phyloP scores from a whole-genome alignment of 2,113 vertebrate genomes.

The Misgurnus anguillicaudatus region DNA sequence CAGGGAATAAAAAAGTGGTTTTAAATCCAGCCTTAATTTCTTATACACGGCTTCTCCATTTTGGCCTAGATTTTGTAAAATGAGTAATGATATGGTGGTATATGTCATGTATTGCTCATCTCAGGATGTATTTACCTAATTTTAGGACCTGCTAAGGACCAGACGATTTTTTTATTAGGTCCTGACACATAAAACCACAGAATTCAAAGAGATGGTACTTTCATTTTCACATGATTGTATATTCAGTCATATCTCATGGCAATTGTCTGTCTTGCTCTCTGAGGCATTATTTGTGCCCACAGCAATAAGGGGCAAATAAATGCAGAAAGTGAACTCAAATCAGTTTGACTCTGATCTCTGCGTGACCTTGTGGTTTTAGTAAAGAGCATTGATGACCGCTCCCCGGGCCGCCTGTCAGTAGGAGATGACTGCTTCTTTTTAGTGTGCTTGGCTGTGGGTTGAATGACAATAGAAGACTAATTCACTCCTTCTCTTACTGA shows the following conservation, averaged over 20 bases:
- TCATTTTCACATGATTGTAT: too few species aligned
- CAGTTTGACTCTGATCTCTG: slow-evolving; percentile 17
- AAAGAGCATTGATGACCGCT: slow-evolving; percentile 7
- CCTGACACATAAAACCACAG: too few species aligned
- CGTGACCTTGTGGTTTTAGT: slow-evolving; percentile 30
- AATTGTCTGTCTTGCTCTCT: background rate
- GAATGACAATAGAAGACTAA: slow-evolving; percentile 55
- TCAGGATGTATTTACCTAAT: too few species aligned
- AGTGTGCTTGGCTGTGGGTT: slow-evolving; percentile 36
- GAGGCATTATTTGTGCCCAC: background rate
- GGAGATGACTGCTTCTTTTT: slow-evolving; percentile 25
- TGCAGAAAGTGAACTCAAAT: slow-evolving; percentile 39
- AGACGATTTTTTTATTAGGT: too few species aligned
- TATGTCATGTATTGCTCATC: too few species aligned
- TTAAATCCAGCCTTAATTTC: too few species aligned
- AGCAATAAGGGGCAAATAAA: slow-evolving; percentile 2
- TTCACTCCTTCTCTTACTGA: slow-evolving; percentile 68
- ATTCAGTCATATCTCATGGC: background rate
- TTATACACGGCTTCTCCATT: too few species aligned
- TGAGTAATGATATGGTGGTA: too few species aligned
- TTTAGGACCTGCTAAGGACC: too few species aligned
- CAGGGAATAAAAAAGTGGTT: too few species aligned
- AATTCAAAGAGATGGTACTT: too few species aligned
- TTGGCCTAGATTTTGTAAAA: too few species aligned
- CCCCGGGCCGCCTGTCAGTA: slow-evolving; percentile 42